Percentiles rank a stretch among this genome's conserved stretches.
phyloP scores from a whole-genome alignment of 2,113 vertebrate species.

The Mirounga angustirostris region DNA sequence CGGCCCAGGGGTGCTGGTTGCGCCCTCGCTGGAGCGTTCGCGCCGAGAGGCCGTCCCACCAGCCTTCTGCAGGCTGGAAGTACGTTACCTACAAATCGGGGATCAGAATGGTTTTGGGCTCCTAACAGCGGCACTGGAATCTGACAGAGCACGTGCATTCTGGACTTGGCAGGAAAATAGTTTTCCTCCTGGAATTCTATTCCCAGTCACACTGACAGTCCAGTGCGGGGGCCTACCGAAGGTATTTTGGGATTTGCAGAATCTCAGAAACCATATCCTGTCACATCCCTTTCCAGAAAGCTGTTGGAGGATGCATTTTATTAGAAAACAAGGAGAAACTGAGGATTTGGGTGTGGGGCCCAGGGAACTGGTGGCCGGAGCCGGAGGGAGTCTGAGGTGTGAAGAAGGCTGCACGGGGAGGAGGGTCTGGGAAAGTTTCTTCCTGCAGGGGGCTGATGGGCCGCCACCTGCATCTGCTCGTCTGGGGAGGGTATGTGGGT shows the following conservation, averaged over 20 bases:
- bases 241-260: neutral
- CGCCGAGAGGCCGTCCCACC: neutral
- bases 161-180: neutral
- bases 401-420: neutral
- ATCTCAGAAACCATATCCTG: neutral
- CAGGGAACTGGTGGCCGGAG: neutral
- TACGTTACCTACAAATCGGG: neutral
- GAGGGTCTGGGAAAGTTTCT: neutral
- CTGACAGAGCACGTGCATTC: neutral
- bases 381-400: neutral
- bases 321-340: neutral
- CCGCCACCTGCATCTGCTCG: too few relatives aligned
- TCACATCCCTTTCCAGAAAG: neutral
- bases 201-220: neutral
- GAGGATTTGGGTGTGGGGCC: neutral
- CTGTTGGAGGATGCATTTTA: neutral
- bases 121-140: neutral
- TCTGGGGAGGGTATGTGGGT: neutral
- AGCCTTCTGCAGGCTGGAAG: neutral
- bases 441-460: too few relatives aligned
- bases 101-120: neutral
- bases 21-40: too few relatives aligned
- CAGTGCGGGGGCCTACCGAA: neutral
- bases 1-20: too few relatives aligned
- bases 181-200: neutral